Conservation (phyloP, 2,797 vertebrate species). For the Bradypodion ventrale region DNA sequence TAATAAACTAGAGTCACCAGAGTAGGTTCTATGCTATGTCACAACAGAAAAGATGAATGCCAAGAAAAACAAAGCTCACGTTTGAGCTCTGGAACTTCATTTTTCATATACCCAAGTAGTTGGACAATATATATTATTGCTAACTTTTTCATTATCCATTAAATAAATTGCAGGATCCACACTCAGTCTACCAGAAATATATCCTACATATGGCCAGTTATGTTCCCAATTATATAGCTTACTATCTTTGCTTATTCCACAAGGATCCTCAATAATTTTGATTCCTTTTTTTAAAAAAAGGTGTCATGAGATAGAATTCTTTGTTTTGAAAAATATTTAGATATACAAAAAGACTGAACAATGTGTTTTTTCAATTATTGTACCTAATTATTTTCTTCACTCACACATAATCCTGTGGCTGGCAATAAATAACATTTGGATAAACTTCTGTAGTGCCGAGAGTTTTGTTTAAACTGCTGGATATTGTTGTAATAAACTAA, state of each 20-base stretch:
- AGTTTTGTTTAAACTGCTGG: not conserved
- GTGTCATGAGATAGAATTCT: not conserved
- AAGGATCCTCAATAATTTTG: not conserved
- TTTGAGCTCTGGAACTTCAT: not conserved
- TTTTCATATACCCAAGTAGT: not conserved
- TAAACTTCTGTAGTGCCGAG: not conserved
- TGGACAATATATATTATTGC: not conserved
- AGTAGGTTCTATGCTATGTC: not conserved
- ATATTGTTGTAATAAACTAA: rapidly evolving
- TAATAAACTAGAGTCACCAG: not conserved
- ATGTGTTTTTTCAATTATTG: not conserved
- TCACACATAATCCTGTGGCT: not conserved
- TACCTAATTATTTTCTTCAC: not conserved
- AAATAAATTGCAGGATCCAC: not conserved
- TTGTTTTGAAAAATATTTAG: not conserved
- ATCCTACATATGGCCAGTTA: not conserved
- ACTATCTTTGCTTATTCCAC: not conserved
- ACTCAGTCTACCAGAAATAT: not conserved
- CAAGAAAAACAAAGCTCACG: not conserved
- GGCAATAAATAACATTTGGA: not conserved
- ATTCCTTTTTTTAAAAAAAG: not conserved
- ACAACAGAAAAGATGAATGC: not conserved
- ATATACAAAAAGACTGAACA: not conserved
- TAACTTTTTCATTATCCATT: not conserved
- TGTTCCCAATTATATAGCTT: not conserved